A percentile compares a stretch with the other conserved stretches of the same genome.
Evolutionary conservation across 2,888 invertebrate genomes (phyloP).

Genomic region (Pachycephus smyrnensis): DNA sequence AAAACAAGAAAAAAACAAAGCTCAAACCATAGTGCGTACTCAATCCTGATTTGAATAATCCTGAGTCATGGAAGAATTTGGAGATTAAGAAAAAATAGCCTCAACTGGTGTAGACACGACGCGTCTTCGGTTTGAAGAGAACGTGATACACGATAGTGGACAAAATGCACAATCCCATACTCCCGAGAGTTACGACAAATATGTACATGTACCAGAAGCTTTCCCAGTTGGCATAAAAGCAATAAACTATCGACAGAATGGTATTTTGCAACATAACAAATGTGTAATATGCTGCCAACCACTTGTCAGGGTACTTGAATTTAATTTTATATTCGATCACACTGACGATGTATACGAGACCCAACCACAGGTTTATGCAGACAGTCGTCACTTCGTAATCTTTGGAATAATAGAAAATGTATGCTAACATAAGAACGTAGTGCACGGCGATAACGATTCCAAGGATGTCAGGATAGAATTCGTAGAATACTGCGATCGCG

Average conservation of each 20-base stretch:
- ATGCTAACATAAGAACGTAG: conserved; percentile 75
- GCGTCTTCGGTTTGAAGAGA: conserved; percentile 59
- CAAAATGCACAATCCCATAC: conserved; percentile 61
- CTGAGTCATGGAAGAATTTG: not conserved
- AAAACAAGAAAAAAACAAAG: not conserved
- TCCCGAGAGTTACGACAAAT: conserved; percentile 73
- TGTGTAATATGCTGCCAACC: conserved; percentile 77
- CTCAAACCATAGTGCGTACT: not conserved
- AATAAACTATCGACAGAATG: conserved; percentile 80
- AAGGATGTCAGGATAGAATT: conserved; percentile 71
- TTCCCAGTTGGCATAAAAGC: conserved; percentile 69
- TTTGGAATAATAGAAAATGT: conserved; percentile 76
- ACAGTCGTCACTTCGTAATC: conserved; percentile 70
- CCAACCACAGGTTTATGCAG: conserved; percentile 72
- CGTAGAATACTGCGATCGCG: conserved; percentile 77
- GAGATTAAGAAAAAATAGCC: not conserved
- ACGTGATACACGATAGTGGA: conserved; percentile 54
- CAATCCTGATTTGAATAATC: not conserved
- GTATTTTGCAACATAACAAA: conserved; percentile 77
- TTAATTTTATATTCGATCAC: conserved; percentile 84
- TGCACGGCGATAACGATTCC: conserved; percentile 72
- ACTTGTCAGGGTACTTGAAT: conserved; percentile 78
- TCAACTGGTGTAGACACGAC: conserved; percentile 43
- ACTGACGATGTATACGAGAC: conserved; percentile 80
- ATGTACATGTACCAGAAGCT: conserved; percentile 80